Evolutionary conservation across 2,113 vertebrate species (phyloP).

Genomic region (Uria lomvia): DNA sequence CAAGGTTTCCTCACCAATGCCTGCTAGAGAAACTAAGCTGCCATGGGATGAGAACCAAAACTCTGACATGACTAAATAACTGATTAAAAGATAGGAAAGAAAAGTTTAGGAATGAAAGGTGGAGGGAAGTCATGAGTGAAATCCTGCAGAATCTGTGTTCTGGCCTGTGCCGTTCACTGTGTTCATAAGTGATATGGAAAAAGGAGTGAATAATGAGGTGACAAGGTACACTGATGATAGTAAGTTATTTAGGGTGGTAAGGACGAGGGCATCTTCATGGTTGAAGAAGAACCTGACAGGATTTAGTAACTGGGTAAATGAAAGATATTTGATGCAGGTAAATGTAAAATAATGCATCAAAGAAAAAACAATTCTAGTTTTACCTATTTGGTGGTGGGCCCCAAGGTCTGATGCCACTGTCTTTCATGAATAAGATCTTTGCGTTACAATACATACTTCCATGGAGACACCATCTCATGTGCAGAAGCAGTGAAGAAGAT

Average conservation of each 20-base stretch:
- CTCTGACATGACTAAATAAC: not conserved
- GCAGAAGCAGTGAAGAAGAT: not conserved
- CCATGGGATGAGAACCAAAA: slow-evolving; percentile 8
- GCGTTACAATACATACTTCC: not conserved
- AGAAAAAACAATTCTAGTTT: not conserved
- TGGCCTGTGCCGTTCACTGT: slow-evolving; percentile 6
- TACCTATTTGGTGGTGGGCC: not conserved
- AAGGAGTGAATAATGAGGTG: slow-evolving; percentile 57
- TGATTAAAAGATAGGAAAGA: not conserved
- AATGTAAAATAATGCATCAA: not conserved
- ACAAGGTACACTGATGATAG: slow-evolving; percentile 28
- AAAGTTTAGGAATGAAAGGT: slow-evolving; percentile 26
- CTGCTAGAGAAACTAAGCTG: not conserved
- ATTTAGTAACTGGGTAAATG: not conserved
- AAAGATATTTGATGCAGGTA: not conserved
- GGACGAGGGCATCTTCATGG: not conserved
- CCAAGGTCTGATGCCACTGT: not conserved
- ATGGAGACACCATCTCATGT: not conserved
- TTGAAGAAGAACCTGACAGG: not conserved
- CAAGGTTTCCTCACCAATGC: not conserved
- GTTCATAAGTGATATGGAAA: slow-evolving; percentile 24
- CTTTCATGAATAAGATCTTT: not conserved
- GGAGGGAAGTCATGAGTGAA: slow-evolving; percentile 27
- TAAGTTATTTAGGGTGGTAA: slow-evolving; percentile 47
- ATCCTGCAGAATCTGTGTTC: slow-evolving; percentile 4